Evolutionary conservation across 2,113 vertebrate species (phyloP).

Genomic region (Motacilla alba): DNA sequence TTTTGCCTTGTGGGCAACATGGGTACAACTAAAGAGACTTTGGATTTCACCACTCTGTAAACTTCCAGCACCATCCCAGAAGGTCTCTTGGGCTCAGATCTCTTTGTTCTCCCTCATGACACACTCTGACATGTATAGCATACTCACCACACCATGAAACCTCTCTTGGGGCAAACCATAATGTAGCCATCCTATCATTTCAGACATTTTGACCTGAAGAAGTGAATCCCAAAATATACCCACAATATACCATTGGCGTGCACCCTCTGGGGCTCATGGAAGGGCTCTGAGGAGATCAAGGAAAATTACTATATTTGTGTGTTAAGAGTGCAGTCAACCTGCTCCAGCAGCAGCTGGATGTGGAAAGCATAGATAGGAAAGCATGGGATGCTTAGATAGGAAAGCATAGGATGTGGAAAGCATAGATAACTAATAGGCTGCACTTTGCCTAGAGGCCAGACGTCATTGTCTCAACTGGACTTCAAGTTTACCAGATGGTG

Average conservation of each 20-base stretch:
- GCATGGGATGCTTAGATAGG: too few relatives aligned
- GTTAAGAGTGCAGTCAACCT: neutral
- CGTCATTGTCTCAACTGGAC: neutral
- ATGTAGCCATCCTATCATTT: neutral
- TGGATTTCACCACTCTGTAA: neutral
- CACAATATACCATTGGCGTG: neutral
- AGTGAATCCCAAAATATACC: neutral
- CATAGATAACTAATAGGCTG: neutral
- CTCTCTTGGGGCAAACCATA: neutral
- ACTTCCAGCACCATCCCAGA: neutral
- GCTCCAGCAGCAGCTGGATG: neutral
- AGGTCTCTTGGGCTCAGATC: neutral
- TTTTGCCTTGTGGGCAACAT: neutral
- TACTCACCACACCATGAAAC: neutral
- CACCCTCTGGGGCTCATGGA: neutral
- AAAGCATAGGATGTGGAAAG: neutral
- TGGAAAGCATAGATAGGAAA: neutral
- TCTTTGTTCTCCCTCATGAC: neutral
- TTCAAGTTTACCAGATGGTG: neutral
- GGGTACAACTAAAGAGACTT: neutral
- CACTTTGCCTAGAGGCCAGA: neutral
- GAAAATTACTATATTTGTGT: neutral
- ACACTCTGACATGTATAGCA: rapidly evolving
- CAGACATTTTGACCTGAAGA: neutral
- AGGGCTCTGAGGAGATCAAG: neutral